Evolutionary conservation across 2,888 invertebrate species (phyloP).

Genomic region (Eledona agricola): DNA sequence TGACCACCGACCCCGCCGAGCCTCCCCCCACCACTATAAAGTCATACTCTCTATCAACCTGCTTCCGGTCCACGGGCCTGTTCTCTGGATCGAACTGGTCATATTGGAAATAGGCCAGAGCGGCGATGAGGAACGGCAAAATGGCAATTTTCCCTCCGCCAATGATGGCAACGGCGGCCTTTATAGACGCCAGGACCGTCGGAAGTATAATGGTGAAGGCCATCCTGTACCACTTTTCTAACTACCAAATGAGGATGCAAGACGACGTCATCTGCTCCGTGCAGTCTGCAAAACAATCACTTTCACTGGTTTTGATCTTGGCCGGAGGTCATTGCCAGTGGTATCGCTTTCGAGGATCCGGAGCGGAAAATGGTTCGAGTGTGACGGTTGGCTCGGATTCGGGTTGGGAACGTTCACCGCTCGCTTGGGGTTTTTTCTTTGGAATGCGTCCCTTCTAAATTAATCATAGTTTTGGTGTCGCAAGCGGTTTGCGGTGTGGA

Average conservation of each 20-base stretch:
- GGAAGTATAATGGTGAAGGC: slow-evolving; percentile 49
- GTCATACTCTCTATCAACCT: slow-evolving; percentile 76
- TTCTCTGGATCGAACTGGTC: slow-evolving; percentile 87
- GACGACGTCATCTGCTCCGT: not conserved
- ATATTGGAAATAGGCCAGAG: slow-evolving; percentile 84
- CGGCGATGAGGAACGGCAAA: slow-evolving; percentile 77
- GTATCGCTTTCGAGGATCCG: too few relatives aligned
- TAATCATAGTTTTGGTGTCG: too few relatives aligned
- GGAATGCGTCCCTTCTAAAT: too few relatives aligned
- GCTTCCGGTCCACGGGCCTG: slow-evolving; percentile 70
- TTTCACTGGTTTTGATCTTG: slow-evolving; percentile 16
- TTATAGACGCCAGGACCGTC: slow-evolving; percentile 72
- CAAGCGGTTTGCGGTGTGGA: too few relatives aligned
- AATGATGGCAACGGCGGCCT: slow-evolving; percentile 74
- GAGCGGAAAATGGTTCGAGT: too few relatives aligned
- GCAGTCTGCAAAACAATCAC: not conserved
- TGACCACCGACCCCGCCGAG: slow-evolving; percentile 84
- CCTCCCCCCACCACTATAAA: slow-evolving; percentile 86
- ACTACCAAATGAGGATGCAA: not conserved
- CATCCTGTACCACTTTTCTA: slow-evolving; percentile 5
- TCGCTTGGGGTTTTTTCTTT: too few relatives aligned
- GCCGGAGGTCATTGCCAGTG: slow-evolving; percentile 1
- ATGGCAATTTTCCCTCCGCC: slow-evolving; percentile 78
- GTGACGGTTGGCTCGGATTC: too few relatives aligned
- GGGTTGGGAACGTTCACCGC: too few relatives aligned